Evolutionary conservation across 2,888 invertebrate species (phyloP).

Genomic region (Tinea trinotella): DNA sequence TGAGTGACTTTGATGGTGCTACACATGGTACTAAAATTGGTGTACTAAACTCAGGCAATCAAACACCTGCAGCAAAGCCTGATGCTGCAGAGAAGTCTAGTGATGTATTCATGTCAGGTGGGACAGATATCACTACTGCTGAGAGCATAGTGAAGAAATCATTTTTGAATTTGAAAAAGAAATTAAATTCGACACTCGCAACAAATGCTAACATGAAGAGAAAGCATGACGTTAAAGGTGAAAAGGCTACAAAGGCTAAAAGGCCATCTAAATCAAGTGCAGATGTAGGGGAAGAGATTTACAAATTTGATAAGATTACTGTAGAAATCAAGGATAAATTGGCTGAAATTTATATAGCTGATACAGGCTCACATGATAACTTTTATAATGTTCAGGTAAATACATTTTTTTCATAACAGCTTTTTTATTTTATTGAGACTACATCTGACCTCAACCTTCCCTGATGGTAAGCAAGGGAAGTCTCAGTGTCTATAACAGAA

Average conservation of each 20-base stretch:
- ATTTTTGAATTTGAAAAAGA: constrained; percentile 58
- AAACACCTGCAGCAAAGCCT: constrained; percentile 24
- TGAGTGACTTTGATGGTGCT: constrained; percentile 63
- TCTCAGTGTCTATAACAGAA: no score
- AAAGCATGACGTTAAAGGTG: constrained; percentile 49
- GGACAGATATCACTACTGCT: constrained; percentile 27
- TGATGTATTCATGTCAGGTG: constrained; percentile 35
- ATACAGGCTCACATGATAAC: constrained; percentile 32
- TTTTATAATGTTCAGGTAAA: constrained; percentile 44
- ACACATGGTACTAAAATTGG: constrained; percentile 27
- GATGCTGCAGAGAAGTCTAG: constrained; percentile 20
- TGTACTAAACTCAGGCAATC: constrained; percentile 27
- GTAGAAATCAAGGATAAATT: constrained; percentile 45
- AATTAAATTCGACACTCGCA: constrained; percentile 59
- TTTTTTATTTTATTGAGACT: no score
- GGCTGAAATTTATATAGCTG: constrained; percentile 50
- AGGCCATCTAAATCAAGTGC: constrained; percentile 25
- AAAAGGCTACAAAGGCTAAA: constrained; percentile 50
- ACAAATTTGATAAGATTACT: constrained; percentile 35
- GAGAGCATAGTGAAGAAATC: constrained; percentile 57
- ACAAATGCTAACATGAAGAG: constrained; percentile 46
- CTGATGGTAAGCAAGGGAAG: no score
- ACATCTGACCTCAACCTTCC: no score
- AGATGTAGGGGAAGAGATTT: not conserved
- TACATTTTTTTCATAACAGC: constrained; percentile 13